Conservation (phyloP, 1,140 invertebrate species). For the Drosophila prosaltans region DNA sequence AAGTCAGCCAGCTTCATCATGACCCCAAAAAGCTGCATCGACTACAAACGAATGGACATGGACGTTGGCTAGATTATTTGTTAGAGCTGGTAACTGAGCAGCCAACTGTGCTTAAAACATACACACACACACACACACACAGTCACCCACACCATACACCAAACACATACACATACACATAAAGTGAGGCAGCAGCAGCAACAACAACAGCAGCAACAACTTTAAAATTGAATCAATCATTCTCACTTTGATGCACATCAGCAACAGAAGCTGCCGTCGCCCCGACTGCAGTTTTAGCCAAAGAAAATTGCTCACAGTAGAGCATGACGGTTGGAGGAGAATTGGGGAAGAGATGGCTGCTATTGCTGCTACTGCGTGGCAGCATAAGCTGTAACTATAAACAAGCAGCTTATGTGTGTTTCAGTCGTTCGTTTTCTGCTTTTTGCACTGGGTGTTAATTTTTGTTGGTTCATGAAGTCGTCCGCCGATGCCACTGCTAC, state of each 20-base stretch:
- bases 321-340: conserved; percentile 40
- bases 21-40: conserved; percentile 29
- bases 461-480: conserved; percentile 80
- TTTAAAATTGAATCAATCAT: conserved; percentile 83
- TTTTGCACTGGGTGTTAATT: conserved; percentile 78
- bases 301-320: conserved; percentile 63
- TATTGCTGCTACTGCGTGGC: conserved; percentile 40
- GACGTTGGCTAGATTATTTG: conserved; percentile 71
- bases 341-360: conserved; percentile 12
- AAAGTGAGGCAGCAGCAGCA: conserved; percentile 17
- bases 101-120: conserved; percentile 58
- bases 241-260: conserved; percentile 83
- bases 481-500: neutral
- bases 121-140: conserved; percentile 39
- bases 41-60: conserved; percentile 56
- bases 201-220: conserved; percentile 62
- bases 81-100: conserved; percentile 59
- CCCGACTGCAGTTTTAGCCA: conserved; percentile 70
- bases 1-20: conserved; percentile 72
- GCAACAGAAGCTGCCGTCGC: conserved; percentile 75
- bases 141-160: conserved; percentile 24
- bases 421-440: conserved; percentile 70
- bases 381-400: conserved; percentile 82
- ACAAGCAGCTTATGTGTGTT: conserved; percentile 81
- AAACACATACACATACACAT: too few relatives aligned